These are phyloP conservation scores for Hyperoodon ampullatus DNA, from an alignment of 2,113 vertebrate genomes.

Conservation along the genomic window DNA sequence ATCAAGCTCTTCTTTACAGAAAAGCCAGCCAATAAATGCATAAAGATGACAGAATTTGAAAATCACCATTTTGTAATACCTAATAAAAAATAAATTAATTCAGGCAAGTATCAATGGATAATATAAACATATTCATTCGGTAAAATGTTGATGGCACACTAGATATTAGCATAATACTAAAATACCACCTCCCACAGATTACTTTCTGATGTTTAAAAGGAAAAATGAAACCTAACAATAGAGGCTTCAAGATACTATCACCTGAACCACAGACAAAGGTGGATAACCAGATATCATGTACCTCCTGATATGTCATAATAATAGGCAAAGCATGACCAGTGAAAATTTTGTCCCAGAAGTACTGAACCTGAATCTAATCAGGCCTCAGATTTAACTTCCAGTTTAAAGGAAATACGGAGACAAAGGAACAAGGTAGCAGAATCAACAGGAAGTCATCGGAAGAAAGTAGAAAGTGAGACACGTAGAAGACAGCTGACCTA, in stretches of 20 bases:
- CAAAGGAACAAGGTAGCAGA: background rate
- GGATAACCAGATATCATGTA: background rate
- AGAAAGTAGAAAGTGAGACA: background rate
- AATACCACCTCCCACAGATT: background rate
- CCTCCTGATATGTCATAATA: background rate
- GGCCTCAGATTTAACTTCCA: background rate
- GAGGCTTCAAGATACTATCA: background rate
- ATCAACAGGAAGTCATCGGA: background rate
- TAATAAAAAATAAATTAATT: background rate
- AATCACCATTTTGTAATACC: background rate
- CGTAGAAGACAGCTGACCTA: background rate
- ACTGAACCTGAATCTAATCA: background rate
- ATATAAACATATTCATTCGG: background rate
- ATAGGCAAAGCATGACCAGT: background rate
- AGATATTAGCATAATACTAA: background rate
- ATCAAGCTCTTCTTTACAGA: background rate
- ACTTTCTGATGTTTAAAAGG: background rate
- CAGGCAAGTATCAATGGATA: background rate
- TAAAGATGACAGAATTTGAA: background rate
- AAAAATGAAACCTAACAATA: background rate
- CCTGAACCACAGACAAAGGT: background rate
- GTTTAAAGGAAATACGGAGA: background rate
- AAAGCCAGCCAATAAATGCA: background rate
- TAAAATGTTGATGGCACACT: background rate
- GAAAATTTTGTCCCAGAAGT: background rate